Base-by-base conservation (phyloP, 2,888 invertebrate species). In the Cacoxenus indagator region DNA sequence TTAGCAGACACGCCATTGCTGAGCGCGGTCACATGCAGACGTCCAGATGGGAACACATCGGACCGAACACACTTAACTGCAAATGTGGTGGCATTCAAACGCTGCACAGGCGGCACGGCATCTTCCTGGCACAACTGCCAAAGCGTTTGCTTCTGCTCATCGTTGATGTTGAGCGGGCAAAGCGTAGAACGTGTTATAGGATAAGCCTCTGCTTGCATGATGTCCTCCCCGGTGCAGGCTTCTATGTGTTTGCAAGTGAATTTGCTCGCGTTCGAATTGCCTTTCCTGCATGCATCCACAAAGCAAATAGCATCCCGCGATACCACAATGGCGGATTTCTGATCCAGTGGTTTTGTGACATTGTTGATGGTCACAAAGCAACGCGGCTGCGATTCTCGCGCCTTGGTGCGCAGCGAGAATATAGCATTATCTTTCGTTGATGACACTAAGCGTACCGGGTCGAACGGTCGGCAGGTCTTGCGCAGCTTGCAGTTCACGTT, bases 321-420 rank as follows among this genome's bases (percentile, higher is more conserved):
- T 14, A 31, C 84, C 4, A 86, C 82, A 54, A 84, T 78, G 1
- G 86, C 83, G 1, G 87, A 86, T 61, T 88, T 87, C 0, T 74
- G 73, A 65, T 88, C 87, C 74, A 87, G 84, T 9, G 86, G 83
- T 29, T 88, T 74, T 26, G 86, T 82, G 76, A 88, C 73, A 84
- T 88, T 78, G 85, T 90, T 77, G 86, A 88, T 82, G 72, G 93
- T 92, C 1, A 95, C 94, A 86, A 95, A 95, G 26, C 92, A 94
- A 48, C 95, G 88, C 67, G 92, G 91, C 71, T 93, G 92, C 1
- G 92, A 91, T 0, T 92, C 92, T 73, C 91, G 90, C 73, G 93
- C 93, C 62, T 92, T 89, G 1, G 92, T 90, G 59, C 92, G 87
- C 1, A 95, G 92, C 2, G 94, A 94, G 82, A 91, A 95, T 11